Base-by-base conservation (phyloP, 2,113 vertebrate species). In the Promerops cafer region DNA sequence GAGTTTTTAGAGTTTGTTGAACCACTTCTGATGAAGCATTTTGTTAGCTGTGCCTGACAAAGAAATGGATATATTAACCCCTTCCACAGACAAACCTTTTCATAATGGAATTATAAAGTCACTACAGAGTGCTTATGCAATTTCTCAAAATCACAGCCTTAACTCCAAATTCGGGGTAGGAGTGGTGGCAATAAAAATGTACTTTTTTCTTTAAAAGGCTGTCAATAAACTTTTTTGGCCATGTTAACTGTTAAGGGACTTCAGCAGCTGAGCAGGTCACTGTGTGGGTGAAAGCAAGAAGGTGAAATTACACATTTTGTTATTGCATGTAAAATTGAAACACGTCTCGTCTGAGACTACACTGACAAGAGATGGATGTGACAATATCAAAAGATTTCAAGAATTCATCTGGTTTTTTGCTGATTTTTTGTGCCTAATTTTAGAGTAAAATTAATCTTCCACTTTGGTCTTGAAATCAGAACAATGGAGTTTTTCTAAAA, bases 301-400 rank as follows among this genome's bases (percentile, higher is more conserved):
- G 3, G 13, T 64, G 13, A 71, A 63, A 30, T 7, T 26, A 18
- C 7, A 1, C 6, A 13, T 35, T 66, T n/a, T 42, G 21, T 6
- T 61, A 61, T 31, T 57, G 19, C 26, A 20, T 45, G 6, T 45
- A 7, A 45, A 49, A 66, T 7, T 45, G 53, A 59, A 82, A 31
- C 7, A 39, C 15, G 0, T 59, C 44, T 86, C 14, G 44, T 52
- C 16, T 54, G 56, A 1, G 2, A 35, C 24, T 66, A 27, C 0
- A 2, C 31, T 86, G 56, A 27, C 22, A 82, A 61, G 39, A 82
- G 13, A 16, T 33, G 35, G 16, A 57, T 61, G 9, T 35, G 24
- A 75, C 3, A n/a, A 31, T 37, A 53, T 11, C 3, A 30, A 28
- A 93, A 60, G 17, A 64, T 50, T 76, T 50, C 24, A 76, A 52